Base-by-base conservation (phyloP, 2,797 vertebrate genomes). In the Squalus acanthias region DNA sequence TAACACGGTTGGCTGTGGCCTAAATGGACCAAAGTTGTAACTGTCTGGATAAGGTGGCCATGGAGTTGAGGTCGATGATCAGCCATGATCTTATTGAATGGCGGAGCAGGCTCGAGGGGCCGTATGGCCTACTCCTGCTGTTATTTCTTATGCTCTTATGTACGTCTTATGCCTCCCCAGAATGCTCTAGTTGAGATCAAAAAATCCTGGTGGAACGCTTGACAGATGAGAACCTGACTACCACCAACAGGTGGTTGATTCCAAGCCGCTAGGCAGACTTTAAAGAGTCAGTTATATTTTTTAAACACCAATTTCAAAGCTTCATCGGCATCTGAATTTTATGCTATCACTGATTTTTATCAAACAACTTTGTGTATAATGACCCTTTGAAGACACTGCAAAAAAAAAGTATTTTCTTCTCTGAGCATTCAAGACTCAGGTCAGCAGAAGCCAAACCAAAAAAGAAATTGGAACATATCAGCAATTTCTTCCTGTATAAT, bases 401-500 rank as follows among this genome's bases (percentile, higher is more conserved):
- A 85, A 85, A 85, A 85, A 46, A 46, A 76, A n/a, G 74, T 13
- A 60, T 91, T 63, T 10, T 89, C 39, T 46, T 85, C 13, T 9
- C 88, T 91, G 57, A 26, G 87, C 87, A 22, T 22, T 39, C 63
- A 39, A 9, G 91, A 67, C n/a, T 67, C n/a, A 67, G 91, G 5
- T 67, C 60, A 93, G 39, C 46, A 94, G 39, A 10, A 39, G 67
- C 57, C 67, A n/a, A 92, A 8, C 60, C 26, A n/a, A 69, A 70
- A 22, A 67, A 69, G 26, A 24, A 39, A 39, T 39, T 10, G 4
- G 17, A 39, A 26, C 33, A 69, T 72, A 72, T 96, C 96, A 94
- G 96, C 96, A 67, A 65, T 63, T 69, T 94, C 63, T 24, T 67
- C 60, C 50, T 60, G 92, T 60, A 76, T 94, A 70, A 95, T 92